These are phyloP conservation scores for Melopsittacus undulatus DNA, from an alignment of 2,797 vertebrate genomes.

Conservation along the genomic window DNA sequence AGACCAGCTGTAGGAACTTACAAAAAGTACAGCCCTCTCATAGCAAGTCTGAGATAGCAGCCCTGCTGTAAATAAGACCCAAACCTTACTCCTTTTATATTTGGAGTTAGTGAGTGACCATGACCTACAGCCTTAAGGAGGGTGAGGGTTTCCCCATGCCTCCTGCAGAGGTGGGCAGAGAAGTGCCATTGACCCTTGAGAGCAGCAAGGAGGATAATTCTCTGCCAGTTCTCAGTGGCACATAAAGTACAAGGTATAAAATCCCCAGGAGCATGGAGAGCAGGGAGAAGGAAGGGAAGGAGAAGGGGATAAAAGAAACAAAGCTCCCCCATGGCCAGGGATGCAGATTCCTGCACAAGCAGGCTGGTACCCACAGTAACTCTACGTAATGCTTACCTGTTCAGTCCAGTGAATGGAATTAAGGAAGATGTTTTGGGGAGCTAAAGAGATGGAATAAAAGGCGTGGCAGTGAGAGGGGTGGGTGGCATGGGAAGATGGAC, in stretches of 20 bases:
- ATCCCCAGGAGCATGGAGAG: neutral
- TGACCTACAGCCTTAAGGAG: neutral
- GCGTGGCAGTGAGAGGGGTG: neutral
- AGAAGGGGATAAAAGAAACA: neutral
- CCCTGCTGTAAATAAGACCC: neutral
- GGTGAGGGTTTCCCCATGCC: rapidly evolving
- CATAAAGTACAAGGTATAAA: neutral
- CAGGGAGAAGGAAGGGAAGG: neutral
- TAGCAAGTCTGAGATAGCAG: neutral
- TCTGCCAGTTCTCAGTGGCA: neutral
- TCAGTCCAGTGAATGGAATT: rapidly evolving
- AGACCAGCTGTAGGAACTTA: neutral
- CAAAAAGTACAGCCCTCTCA: neutral
- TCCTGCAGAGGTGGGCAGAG: neutral
- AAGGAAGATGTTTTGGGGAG: neutral
- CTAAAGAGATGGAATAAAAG: neutral
- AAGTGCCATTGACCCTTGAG: neutral
- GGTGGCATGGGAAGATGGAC: neutral
- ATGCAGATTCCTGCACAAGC: rapidly evolving
- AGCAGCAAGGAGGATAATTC: neutral
- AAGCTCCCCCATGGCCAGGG: neutral
- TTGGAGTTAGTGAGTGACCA: rapidly evolving
- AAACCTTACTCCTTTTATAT: neutral
- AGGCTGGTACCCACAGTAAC: neutral
- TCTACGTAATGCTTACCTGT: neutral